Evolutionary conservation across 2,888 invertebrate genomes (phyloP), one percentile per base, ranked within the genome.

Genomic region (Tetranychus truncatus): DNA sequence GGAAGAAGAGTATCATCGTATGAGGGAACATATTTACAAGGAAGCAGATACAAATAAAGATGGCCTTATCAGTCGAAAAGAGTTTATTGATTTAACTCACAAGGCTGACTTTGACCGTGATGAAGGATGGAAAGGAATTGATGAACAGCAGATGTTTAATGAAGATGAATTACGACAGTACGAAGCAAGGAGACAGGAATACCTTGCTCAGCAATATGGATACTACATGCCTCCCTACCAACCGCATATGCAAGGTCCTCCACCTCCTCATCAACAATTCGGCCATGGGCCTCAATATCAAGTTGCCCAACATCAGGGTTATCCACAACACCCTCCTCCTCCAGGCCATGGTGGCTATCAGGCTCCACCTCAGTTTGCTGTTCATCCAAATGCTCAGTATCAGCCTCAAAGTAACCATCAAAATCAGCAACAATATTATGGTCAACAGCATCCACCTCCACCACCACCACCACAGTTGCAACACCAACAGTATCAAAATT

Each of bases 1-100:
- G 78, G 88, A 88, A 2, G 97, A 99, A 83, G 99, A 99, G 84
- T 94, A 96, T 93, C 93, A 95, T 82, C 86, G 96, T 55, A 99
- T 99, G 99, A 86, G 97, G 8, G 96, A 99, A 82, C 95, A 95
- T 81, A 92, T 99, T 1, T 92, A 95, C 82, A 87, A 87, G 75
- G 95, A 97, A 78, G 89, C 92, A 75, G 99, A 99, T 83, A 85
- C 85, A 44, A 91, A 99, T 82, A 85, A 86, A 72, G 96, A 99
- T 81, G 88, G 90, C 0, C 85, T 97, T 73, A 92, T 97, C 77
- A 86, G 86, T 86, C 86, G 80, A 9, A 85, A 89, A 55, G 96
- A 96, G 84, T 96, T 96, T 81, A 82, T 93, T 80, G 85, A 87
- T n/a, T 91, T 92, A 84, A 91, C 95, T 0, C 88, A 90, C 80